phyloP scores from a whole-genome alignment of 1,140 invertebrate genomes.

The Saxidomus purpurata region DNA sequence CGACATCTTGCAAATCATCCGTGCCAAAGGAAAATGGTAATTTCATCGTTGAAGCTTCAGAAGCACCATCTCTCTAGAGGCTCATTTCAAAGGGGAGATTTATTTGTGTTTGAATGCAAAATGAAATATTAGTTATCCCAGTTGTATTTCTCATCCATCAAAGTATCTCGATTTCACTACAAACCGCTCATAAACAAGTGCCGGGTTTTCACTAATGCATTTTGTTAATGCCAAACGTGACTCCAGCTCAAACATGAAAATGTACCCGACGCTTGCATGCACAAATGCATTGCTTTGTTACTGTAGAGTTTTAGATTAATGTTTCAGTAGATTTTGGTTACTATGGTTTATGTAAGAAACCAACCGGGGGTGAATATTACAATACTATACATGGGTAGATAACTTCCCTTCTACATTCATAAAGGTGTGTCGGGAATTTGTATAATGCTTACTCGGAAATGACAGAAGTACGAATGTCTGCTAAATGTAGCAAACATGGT shows the following conservation, averaged over 20 bases:
- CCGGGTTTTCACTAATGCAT: slow-evolving; percentile 35
- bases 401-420: too few relatives aligned
- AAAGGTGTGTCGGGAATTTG: too few relatives aligned
- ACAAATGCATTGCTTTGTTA: too few relatives aligned
- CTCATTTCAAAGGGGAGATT: slow-evolving; percentile 57
- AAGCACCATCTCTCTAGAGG: slow-evolving; percentile 28
- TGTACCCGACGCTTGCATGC: too few relatives aligned
- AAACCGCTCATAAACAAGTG: slow-evolving; percentile 16
- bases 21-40: slow-evolving; percentile 67
- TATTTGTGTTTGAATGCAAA: slow-evolving; percentile 62
- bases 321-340: too few relatives aligned
- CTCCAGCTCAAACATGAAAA: background rate
- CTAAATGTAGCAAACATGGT: background rate
- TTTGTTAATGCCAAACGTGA: slow-evolving; percentile 28
- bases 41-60: slow-evolving; percentile 59
- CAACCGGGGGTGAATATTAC: too few relatives aligned
- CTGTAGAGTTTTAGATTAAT: too few relatives aligned
- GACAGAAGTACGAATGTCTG: background rate
- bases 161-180: slow-evolving; percentile 27
- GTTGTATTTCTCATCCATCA: slow-evolving; percentile 43
- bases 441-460: too few relatives aligned
- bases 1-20: slow-evolving; percentile 66
- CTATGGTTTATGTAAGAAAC: background rate
- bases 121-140: slow-evolving; percentile 66
- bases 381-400: too few relatives aligned